Evolutionary conservation across 1,140 invertebrate species (phyloP).

Genomic region (Elysia chlorotica): DNA sequence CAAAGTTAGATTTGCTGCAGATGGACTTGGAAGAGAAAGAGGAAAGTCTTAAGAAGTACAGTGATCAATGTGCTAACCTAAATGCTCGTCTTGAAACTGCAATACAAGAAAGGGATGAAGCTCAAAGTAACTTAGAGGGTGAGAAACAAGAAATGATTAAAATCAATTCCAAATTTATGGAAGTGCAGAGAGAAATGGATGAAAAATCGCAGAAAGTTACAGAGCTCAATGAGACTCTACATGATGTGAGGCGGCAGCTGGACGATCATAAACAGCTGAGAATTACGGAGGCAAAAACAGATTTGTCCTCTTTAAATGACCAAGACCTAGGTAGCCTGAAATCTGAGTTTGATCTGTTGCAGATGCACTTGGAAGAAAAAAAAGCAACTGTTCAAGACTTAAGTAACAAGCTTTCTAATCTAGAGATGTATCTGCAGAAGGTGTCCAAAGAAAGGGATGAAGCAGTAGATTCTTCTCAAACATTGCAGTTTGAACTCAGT

Average conservation of each 20-base stretch:
- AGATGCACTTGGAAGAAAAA: background rate
- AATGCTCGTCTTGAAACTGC: background rate
- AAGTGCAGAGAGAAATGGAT: background rate
- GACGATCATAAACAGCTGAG: background rate
- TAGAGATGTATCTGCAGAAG: too few relatives aligned
- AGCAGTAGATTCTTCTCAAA: too few relatives aligned
- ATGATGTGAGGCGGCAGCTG: too few relatives aligned
- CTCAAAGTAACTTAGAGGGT: background rate
- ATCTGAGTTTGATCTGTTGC: background rate
- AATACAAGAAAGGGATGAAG: background rate
- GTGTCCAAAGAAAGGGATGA: too few relatives aligned
- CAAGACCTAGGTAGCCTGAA: background rate
- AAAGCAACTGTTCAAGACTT: background rate
- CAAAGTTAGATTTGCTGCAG: too few relatives aligned
- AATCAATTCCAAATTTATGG: background rate
- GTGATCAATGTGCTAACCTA: background rate
- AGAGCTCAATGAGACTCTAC: too few relatives aligned
- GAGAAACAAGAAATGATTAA: background rate
- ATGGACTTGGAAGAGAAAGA: slow-evolving; percentile 2
- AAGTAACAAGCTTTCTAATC: background rate
- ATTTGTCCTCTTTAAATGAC: too few relatives aligned
- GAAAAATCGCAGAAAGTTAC: background rate
- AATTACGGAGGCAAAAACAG: background rate
- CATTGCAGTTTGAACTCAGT: too few relatives aligned
- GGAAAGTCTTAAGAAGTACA: background rate